Conservation (phyloP, 1,140 invertebrate genomes). For the Drosophila pachea region DNA sequence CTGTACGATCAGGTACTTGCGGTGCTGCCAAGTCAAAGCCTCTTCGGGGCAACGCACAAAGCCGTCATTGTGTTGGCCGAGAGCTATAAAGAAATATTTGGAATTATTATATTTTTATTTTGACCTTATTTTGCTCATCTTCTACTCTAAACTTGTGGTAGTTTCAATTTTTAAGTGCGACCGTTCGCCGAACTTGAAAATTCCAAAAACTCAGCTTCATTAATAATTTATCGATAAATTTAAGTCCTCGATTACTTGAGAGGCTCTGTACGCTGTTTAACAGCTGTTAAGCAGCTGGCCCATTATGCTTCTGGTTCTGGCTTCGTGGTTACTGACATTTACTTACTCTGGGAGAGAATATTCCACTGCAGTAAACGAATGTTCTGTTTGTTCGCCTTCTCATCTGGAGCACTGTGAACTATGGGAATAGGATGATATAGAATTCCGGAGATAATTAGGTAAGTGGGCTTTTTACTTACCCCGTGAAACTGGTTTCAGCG, state of each 20-base stretch:
- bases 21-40: slow-evolving; percentile 85
- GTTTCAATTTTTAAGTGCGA: too few relatives aligned
- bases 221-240: too few relatives aligned
- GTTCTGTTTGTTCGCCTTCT: slow-evolving; percentile 51
- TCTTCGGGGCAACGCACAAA: slow-evolving; percentile 86
- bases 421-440: neutral
- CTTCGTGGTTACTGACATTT: too few relatives aligned
- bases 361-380: slow-evolving; percentile 88
- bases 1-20: slow-evolving; percentile 85
- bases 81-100: slow-evolving; percentile 80
- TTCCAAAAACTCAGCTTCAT: too few relatives aligned
- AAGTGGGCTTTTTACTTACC: slow-evolving; percentile 23
- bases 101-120: slow-evolving; percentile 9
- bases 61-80: slow-evolving; percentile 86
- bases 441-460: neutral
- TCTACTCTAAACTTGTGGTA: too few relatives aligned
- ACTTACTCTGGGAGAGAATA: slow-evolving; percentile 86
- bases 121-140: too few relatives aligned
- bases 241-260: too few relatives aligned
- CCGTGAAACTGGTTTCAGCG: slow-evolving; percentile 79
- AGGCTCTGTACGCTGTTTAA: too few relatives aligned
- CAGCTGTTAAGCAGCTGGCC: too few relatives aligned
- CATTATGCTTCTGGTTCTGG: too few relatives aligned
- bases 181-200: too few relatives aligned
- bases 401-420: slow-evolving; percentile 61